Conservation (phyloP, 2,888 invertebrate species). For the Temnothorax unifasciatus region DNA sequence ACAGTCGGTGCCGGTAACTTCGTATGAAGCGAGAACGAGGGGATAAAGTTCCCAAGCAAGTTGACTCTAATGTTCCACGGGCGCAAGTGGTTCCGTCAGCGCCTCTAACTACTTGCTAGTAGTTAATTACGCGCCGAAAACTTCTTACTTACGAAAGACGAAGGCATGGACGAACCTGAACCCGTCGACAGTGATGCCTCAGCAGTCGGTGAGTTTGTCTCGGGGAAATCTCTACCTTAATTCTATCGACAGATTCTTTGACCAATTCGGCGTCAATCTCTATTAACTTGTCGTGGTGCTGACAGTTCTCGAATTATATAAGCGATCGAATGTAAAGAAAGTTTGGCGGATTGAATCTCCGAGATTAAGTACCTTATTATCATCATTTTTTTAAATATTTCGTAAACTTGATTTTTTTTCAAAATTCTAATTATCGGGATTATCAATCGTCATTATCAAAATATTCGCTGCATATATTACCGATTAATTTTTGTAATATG, state of each 20-base stretch:
- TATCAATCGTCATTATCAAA: not conserved
- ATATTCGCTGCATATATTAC: not conserved
- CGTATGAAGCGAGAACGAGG: slow-evolving; percentile 45
- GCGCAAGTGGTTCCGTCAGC: slow-evolving; percentile 63
- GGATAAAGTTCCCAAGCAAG: slow-evolving; percentile 67
- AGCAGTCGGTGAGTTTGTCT: slow-evolving; percentile 56
- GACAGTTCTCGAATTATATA: slow-evolving; percentile 24
- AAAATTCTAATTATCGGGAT: not conserved
- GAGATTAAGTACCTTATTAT: not conserved
- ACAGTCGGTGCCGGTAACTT: slow-evolving; percentile 35
- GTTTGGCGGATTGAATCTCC: slow-evolving; percentile 3
- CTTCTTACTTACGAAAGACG: slow-evolving; percentile 69
- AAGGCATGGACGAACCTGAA: slow-evolving; percentile 56
- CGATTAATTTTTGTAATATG: not conserved
- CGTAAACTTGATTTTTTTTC: not conserved
- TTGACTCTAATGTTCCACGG: slow-evolving; percentile 68
- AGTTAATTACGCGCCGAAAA: slow-evolving; percentile 71
- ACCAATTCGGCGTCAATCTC: slow-evolving; percentile 21
- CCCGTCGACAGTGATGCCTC: slow-evolving; percentile 65
- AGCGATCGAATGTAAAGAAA: slow-evolving; percentile 11
- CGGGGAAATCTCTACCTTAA: not conserved
- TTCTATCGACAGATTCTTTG: slow-evolving; percentile 40
- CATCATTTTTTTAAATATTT: not conserved
- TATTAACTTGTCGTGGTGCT: not conserved
- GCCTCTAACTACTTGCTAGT: slow-evolving; percentile 66